Percentiles rank a stretch among this genome's conserved stretches.
phyloP scores from a whole-genome alignment of 92 coral and sea anemone genomes.

The Metridium senile region DNA sequence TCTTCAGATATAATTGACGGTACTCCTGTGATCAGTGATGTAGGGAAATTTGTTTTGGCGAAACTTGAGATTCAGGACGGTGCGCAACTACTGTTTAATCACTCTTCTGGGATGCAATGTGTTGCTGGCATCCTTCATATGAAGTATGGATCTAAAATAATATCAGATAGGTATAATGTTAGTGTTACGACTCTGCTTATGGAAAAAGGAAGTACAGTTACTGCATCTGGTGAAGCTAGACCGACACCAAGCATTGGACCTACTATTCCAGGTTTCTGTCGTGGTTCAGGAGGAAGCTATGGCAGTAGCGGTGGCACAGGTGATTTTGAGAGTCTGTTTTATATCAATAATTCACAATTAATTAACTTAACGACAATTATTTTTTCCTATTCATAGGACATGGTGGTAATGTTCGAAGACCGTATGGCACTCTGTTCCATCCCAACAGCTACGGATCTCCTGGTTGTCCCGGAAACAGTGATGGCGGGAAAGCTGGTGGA shows the following conservation, averaged over 20 bases:
- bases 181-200: slow-evolving; percentile 55
- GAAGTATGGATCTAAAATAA: slow-evolving; percentile 57
- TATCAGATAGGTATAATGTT: slow-evolving; percentile 55
- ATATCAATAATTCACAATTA: too few species aligned
- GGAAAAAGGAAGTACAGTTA: slow-evolving; percentile 60
- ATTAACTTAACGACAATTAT: too few species aligned
- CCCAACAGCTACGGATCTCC: slow-evolving; percentile 58
- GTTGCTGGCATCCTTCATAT: slow-evolving; percentile 47
- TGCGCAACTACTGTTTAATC: slow-evolving; percentile 47
- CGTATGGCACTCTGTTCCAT: slow-evolving; percentile 56
- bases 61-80: slow-evolving; percentile 63
- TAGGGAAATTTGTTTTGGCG: slow-evolving; percentile 53
- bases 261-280: slow-evolving; percentile 30
- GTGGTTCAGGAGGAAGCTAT: slow-evolving; percentile 65
- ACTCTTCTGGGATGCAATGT: slow-evolving; percentile 56
- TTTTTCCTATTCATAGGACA: slow-evolving; percentile 42
- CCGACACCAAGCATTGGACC: slow-evolving; percentile 46
- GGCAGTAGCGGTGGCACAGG: slow-evolving; percentile 65
- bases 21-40: slow-evolving; percentile 31
- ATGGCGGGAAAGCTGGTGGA: slow-evolving; percentile 66
- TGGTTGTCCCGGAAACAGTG: slow-evolving; percentile 47
- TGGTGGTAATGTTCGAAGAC: slow-evolving; percentile 42
- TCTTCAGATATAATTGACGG: slow-evolving; percentile 45
- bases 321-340: too few species aligned
- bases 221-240: slow-evolving; percentile 55